These are phyloP conservation scores for Datnioides undecimradiatus DNA, from an alignment of 2,113 vertebrate species.

Conservation along the genomic window DNA sequence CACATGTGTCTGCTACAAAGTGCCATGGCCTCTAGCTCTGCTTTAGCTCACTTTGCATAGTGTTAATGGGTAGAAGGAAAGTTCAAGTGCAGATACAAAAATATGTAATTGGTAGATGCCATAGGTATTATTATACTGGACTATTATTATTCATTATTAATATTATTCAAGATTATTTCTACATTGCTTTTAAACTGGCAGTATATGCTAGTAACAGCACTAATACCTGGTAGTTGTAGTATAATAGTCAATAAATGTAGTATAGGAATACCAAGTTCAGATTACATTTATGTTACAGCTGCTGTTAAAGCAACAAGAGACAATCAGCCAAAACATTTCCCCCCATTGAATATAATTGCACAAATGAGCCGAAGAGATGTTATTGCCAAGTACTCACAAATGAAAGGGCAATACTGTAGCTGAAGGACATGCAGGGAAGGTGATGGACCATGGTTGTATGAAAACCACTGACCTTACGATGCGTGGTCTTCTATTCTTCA, in stretches of 20 bases:
- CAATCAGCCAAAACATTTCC: conserved; percentile 17
- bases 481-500: conserved; percentile 6
- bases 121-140: background rate
- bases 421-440: conserved; percentile 27
- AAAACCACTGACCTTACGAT: conserved; percentile 15
- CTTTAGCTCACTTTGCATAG: background rate
- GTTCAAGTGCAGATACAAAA: background rate
- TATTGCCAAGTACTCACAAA: conserved; percentile 30
- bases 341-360: conserved; percentile 14
- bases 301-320: conserved; percentile 1
- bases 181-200: too few species aligned
- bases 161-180: too few species aligned
- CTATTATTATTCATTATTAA: too few species aligned
- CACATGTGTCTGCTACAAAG: background rate
- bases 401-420: conserved; percentile 14
- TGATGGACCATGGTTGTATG: conserved; percentile 16
- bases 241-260: background rate
- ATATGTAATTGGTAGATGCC: background rate
- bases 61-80: background rate
- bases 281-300: background rate
- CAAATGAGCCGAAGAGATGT: conserved; percentile 1
- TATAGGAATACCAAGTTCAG: background rate
- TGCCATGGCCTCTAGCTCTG: background rate
- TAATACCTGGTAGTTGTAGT: background rate
- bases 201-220: background rate